phyloP scores from a whole-genome alignment of 2,113 vertebrate genomes.

The Artemisiospiza belli region DNA sequence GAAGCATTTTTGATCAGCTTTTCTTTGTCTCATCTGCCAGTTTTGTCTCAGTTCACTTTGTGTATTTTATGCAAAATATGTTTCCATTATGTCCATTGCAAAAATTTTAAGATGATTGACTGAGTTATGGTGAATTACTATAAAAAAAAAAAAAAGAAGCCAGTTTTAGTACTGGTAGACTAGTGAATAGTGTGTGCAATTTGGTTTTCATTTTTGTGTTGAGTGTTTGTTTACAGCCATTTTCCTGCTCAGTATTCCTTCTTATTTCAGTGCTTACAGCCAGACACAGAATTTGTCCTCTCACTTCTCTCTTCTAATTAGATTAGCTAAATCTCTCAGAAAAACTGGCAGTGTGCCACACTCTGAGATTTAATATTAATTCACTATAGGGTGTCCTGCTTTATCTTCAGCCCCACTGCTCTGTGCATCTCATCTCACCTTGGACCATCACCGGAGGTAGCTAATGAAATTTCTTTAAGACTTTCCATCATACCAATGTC shows the following conservation, averaged over 20 bases:
- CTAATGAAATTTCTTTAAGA: not conserved
- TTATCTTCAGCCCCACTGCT: not conserved
- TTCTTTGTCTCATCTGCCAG: not conserved
- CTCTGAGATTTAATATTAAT: slow-evolving; percentile 9
- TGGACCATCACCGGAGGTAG: not conserved
- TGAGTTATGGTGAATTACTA: not conserved
- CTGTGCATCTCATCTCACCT: not conserved
- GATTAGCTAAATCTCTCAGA: not conserved
- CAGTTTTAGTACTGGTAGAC: not conserved
- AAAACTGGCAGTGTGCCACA: not conserved
- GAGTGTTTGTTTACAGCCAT: not conserved
- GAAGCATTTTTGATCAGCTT: not conserved
- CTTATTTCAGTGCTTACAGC: not conserved
- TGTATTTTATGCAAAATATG: not conserved
- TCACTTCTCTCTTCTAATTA: not conserved
- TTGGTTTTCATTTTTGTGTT: not conserved
- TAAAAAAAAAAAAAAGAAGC: not conserved
- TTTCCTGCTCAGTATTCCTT: not conserved
- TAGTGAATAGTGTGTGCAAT: not conserved
- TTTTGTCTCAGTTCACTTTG: not conserved
- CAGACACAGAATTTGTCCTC: not conserved
- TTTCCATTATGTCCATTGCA: not conserved
- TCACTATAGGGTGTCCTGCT: not conserved
- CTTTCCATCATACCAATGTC: not conserved
- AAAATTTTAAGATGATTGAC: not conserved